phyloP scores from a whole-genome alignment of 2,888 invertebrate genomes.

The Apodemia arnacis region DNA sequence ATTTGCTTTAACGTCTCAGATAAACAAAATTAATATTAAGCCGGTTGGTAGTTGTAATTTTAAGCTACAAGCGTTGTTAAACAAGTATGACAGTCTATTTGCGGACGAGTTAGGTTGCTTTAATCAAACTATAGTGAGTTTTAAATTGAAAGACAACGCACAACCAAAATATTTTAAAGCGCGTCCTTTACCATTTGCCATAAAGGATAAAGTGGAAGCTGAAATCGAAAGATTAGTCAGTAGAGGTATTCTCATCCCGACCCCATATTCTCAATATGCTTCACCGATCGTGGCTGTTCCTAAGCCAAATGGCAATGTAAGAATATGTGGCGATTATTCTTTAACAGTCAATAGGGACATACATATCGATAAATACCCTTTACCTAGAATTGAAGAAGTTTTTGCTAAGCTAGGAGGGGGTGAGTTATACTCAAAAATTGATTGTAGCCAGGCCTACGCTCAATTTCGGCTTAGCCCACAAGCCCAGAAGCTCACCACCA shows the following conservation, averaged over 20 bases:
- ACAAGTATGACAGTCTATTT: too few species aligned
- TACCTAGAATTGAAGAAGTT: constrained; percentile 61
- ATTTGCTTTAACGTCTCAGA: constrained; percentile 17
- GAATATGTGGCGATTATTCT: constrained; percentile 63
- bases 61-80: too few species aligned
- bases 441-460: constrained; percentile 59
- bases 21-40: too few species aligned
- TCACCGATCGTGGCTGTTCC: constrained; percentile 59
- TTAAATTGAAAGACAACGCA: too few species aligned
- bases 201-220: too few species aligned
- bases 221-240: too few species aligned
- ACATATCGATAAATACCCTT: constrained; percentile 60
- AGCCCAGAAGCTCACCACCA: constrained; percentile 44
- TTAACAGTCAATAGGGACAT: constrained; percentile 63
- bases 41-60: too few species aligned
- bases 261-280: constrained; percentile 54
- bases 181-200: too few species aligned
- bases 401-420: constrained; percentile 72
- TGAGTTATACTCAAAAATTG: constrained; percentile 52
- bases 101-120: too few species aligned
- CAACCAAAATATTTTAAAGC: too few species aligned
- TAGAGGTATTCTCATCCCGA: constrained; percentile 8
- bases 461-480: constrained; percentile 46
- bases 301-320: constrained; percentile 47
- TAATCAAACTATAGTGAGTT: too few species aligned